Evolutionary conservation across 2,113 vertebrate species (phyloP).

Genomic region (Anguilla japonica): DNA sequence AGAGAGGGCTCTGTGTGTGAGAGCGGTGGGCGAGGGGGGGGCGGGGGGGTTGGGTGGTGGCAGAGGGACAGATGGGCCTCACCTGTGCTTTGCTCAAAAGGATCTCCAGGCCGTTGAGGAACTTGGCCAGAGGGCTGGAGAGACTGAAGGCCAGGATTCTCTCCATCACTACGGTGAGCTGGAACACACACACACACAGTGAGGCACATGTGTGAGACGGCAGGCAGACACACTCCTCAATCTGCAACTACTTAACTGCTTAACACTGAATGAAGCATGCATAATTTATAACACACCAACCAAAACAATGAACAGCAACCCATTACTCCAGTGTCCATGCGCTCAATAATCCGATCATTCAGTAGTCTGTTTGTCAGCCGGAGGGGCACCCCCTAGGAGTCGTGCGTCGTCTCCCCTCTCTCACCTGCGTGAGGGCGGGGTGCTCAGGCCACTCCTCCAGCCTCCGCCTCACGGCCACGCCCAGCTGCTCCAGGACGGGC

Average conservation of each 20-base stretch:
- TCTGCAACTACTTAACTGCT: too few relatives aligned
- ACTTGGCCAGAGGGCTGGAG: constrained; percentile 89
- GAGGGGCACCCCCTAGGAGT: neutral
- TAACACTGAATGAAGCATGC: too few relatives aligned
- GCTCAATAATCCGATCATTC: too few relatives aligned
- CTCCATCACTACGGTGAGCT: constrained; percentile 87
- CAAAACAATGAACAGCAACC: too few relatives aligned
- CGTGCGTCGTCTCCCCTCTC: neutral
- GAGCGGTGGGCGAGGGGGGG: neutral
- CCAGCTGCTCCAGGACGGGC: constrained; percentile 78
- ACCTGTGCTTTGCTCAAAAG: constrained; percentile 93
- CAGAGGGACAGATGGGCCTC: constrained; percentile 37
- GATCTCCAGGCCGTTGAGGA: constrained; percentile 95
- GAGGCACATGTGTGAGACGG: neutral
- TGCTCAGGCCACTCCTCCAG: constrained; percentile 93
- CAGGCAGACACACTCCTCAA: neutral
- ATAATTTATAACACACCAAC: too few relatives aligned
- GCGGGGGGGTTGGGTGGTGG: neutral
- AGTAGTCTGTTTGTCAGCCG: neutral
- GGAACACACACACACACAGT: constrained; percentile 28
- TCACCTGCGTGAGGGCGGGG: constrained; percentile 87
- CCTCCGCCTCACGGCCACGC: constrained; percentile 70
- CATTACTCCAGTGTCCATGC: too few relatives aligned
- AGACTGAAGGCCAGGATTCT: constrained; percentile 86
- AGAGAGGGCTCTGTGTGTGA: neutral